phyloP scores from a whole-genome alignment of 2,113 vertebrate species.

The Ictalurus furcatus region DNA sequence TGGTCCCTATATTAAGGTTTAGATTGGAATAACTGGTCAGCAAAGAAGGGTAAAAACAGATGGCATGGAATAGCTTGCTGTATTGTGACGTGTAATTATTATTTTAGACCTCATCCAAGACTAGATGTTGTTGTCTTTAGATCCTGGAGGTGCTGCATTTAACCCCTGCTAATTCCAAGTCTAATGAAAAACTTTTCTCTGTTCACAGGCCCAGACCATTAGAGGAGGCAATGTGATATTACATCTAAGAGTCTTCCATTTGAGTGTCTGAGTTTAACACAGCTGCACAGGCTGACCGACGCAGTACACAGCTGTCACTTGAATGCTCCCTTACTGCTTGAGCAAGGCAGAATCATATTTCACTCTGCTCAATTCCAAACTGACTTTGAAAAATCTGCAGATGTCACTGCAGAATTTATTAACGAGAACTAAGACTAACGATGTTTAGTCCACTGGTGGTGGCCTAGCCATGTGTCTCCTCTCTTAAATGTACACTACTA shows the following conservation, averaged over 20 bases:
- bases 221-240: background rate
- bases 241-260: background rate
- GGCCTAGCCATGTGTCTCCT: background rate
- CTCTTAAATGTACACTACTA: background rate
- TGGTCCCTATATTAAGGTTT: conserved; percentile 24
- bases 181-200: conserved; percentile 84
- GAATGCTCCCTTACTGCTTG: background rate
- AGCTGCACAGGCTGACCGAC: background rate
- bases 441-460: background rate
- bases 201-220: conserved; percentile 32
- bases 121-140: conserved; percentile 81
- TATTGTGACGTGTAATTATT: conserved; percentile 68
- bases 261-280: background rate
- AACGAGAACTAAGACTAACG: background rate
- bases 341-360: conserved; percentile 8
- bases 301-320: background rate
- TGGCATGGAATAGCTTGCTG: conserved; percentile 71
- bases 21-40: conserved; percentile 4
- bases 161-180: conserved; percentile 78
- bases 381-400: conserved; percentile 9
- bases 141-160: conserved; percentile 75
- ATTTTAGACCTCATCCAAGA: conserved; percentile 77
- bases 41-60: background rate
- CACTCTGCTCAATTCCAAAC: background rate
- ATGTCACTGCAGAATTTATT: conserved; percentile 8